These are phyloP conservation scores for Pissodes strobi DNA, from an alignment of 1,140 invertebrate species.

Conservation along the genomic window DNA sequence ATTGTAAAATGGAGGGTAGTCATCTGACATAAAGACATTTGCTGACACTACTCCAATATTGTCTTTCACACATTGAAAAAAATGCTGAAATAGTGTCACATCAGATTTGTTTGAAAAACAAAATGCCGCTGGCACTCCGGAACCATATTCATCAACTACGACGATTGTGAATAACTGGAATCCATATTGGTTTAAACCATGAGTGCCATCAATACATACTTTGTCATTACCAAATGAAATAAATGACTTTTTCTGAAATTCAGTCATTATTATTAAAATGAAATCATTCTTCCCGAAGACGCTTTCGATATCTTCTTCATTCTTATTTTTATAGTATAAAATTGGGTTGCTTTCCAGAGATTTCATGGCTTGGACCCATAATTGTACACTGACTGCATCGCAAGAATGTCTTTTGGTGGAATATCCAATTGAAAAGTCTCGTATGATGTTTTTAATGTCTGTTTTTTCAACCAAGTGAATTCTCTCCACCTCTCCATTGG, in stretches of 20 bases:
- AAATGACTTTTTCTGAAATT: constrained; percentile 12
- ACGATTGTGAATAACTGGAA: constrained; percentile 23
- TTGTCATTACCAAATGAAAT: constrained; percentile 2
- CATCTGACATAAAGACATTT: constrained; percentile 26
- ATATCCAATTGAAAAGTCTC: constrained; percentile 3
- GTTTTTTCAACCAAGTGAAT: background rate
- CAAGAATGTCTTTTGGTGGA: background rate
- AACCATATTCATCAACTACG: constrained; percentile 21
- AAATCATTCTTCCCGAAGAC: constrained; percentile 3
- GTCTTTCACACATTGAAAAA: constrained; percentile 11
- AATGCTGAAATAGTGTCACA: constrained; percentile 4
- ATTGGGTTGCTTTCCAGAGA: background rate
- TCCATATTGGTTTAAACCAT: constrained; percentile 18
- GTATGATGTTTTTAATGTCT: background rate
- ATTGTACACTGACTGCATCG: constrained; percentile 3
- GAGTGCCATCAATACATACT: constrained; percentile 31
- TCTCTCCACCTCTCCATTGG: background rate
- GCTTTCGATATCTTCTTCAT: background rate
- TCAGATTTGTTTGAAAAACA: constrained; percentile 22
- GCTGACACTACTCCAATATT: constrained; percentile 1
- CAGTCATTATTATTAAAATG: constrained; percentile 10
- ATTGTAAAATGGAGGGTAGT: constrained; percentile 14
- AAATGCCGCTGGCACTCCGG: constrained; percentile 19
- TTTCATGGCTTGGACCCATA: constrained; percentile 3
- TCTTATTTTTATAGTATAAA: constrained; percentile 13